Base-by-base conservation (phyloP, 2,888 invertebrate genomes). In the Parnassius orleans region DNA sequence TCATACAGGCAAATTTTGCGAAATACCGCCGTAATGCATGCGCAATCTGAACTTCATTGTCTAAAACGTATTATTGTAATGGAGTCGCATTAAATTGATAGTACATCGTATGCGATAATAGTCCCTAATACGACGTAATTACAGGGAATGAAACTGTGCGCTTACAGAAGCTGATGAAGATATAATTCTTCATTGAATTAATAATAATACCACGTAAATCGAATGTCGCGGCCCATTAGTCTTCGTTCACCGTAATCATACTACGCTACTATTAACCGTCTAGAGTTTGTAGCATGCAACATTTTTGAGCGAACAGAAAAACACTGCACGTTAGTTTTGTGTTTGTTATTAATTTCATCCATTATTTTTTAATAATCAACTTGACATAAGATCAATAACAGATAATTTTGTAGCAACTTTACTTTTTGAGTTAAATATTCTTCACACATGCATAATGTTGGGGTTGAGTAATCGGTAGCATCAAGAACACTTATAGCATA, bases 171-270 rank as follows among this genome's bases (percentile, higher is more conserved):
- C 77, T 80, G 77, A 87, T 86, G 79, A 83, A 84, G 84, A 80
- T 81, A 83, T 87, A 85, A 86, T 85, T 84, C 77, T 85, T 83
- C 77, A 75, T 76, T 78, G 80, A 83, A 83, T 83, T 83, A 84
- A 86, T 85, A 80, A 80, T 72, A 70, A 19, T 57, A 71, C 73
- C 67, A 73, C 73, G 73, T 81, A 77, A 77, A 81, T 78, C 78
- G 78, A 73, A 73, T 78, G 76, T 76, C 75, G 72, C 48, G 57
- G 46, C 50, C 43, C 57, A 62, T 62, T 75, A 67, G 50, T 57
- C 62, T 56, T 12, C 7, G 12, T 47, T 9, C 14, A 47, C 67
- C 63, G 58, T 62, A 54, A 60, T 57, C 47, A 46, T n/a, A 53
- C 53, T 44, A 41, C 19, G 42, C 53, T 43, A 46, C 53, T 43